These are phyloP conservation scores for Exephanes ischioxanthus DNA, from an alignment of 2,888 invertebrate genomes.

Conservation along the genomic window DNA sequence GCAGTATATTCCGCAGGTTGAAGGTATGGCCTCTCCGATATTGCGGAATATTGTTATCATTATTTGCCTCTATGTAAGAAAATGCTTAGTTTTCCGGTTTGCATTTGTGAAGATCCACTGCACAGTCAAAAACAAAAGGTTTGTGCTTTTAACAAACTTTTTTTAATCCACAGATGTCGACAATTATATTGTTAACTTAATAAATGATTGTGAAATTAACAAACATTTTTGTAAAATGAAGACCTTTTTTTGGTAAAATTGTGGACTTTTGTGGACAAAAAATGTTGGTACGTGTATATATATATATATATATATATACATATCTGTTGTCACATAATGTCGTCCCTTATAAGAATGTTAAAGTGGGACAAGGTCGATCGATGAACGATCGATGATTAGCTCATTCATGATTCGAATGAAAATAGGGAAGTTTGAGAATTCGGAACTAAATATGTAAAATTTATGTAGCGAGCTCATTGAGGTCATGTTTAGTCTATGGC, in stretches of 20 bases:
- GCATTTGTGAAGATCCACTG: background rate
- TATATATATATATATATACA: too few species aligned
- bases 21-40: background rate
- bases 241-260: background rate
- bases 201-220: too few species aligned
- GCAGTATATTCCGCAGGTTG: conserved; percentile 3
- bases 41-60: conserved; percentile 14
- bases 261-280: background rate
- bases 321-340: background rate
- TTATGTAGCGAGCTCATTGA: background rate
- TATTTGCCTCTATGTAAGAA: background rate
- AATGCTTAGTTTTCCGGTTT: background rate
- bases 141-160: too few species aligned
- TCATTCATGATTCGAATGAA: background rate
- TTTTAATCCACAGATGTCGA: too few species aligned
- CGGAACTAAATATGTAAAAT: background rate
- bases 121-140: background rate
- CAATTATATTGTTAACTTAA: too few species aligned
- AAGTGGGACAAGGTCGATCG: background rate
- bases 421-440: background rate
- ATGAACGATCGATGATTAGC: background rate
- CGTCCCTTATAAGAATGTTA: background rate
- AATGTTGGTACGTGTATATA: too few species aligned
- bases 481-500: background rate
- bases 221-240: too few species aligned